These are phyloP conservation scores for Hyla sarda DNA, from an alignment of 2,113 vertebrate genomes.

Conservation along the genomic window DNA sequence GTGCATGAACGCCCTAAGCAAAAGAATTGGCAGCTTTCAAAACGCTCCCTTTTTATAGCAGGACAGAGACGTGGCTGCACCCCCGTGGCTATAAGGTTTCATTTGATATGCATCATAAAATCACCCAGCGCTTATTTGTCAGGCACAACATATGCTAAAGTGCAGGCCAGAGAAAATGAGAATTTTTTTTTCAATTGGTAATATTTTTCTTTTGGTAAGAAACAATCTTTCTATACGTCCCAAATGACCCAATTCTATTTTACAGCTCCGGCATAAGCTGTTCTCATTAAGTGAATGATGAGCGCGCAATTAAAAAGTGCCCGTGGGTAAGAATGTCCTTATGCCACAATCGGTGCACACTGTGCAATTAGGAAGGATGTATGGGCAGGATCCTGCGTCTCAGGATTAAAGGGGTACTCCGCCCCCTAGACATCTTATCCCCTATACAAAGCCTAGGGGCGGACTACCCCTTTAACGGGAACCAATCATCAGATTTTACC, in stretches of 20 bases:
- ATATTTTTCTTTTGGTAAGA: slow-evolving; percentile 52
- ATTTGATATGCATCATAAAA: slow-evolving; percentile 85
- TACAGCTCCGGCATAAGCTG: slow-evolving; percentile 37
- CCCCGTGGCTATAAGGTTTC: slow-evolving; percentile 71
- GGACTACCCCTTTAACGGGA: no score
- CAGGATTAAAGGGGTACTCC: no score
- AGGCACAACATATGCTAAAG: slow-evolving; percentile 67
- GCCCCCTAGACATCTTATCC: no score
- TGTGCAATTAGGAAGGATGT: slow-evolving; percentile 28
- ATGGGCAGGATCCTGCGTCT: slow-evolving; percentile 14
- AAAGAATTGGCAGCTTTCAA: slow-evolving; percentile 75
- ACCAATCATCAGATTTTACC: no score
- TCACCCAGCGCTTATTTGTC: slow-evolving; percentile 72
- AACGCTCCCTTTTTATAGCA: slow-evolving; percentile 76
- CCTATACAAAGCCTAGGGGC: no score
- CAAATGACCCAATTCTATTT: slow-evolving; percentile 53
- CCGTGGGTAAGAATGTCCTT: slow-evolving; percentile 54
- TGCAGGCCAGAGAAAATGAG: slow-evolving; percentile 43
- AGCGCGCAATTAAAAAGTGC: slow-evolving; percentile 47
- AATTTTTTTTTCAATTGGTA: slow-evolving; percentile 52
- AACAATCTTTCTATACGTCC: slow-evolving; percentile 45
- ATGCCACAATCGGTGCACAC: slow-evolving; percentile 7
- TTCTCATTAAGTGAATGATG: slow-evolving; percentile 57
- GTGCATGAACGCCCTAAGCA: slow-evolving; percentile 79
- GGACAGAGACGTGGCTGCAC: slow-evolving; percentile 71